Evolutionary conservation across 1,140 invertebrate genomes (phyloP).

Genomic region (Eulimnadia texana): DNA sequence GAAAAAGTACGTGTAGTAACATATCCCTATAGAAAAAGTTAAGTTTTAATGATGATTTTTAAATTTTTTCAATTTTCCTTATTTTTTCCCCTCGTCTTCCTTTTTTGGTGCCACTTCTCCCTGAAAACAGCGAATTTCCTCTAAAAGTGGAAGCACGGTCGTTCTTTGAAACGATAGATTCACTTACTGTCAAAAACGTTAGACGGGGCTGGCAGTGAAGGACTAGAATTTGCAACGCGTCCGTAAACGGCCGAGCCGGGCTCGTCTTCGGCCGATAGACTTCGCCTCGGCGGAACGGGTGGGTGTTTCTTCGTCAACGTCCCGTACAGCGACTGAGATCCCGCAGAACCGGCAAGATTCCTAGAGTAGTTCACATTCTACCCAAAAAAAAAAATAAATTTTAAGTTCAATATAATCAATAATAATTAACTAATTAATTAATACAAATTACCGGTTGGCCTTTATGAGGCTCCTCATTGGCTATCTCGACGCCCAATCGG

Average conservation of each 20-base stretch:
- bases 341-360: not conserved
- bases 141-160: not conserved
- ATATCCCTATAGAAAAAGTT: too few species aligned
- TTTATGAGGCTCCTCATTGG: not conserved
- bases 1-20: too few species aligned
- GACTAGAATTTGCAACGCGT: conserved; percentile 17
- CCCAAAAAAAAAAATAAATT: not conserved
- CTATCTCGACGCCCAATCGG: conserved; percentile 14
- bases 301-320: conserved; percentile 28
- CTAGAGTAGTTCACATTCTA: not conserved
- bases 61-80: too few species aligned
- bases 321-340: conserved; percentile 19
- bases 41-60: too few species aligned
- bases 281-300: not conserved
- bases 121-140: too few species aligned
- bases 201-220: conserved; percentile 19
- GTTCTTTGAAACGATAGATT: not conserved
- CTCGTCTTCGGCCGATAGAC: not conserved
- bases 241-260: not conserved
- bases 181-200: not conserved
- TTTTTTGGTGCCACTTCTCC: too few species aligned
- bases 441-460: not conserved
- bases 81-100: too few species aligned
- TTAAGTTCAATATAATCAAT: not conserved
- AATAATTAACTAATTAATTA: too few species aligned